A percentile compares a stretch with the other conserved stretches of the same genome.
Conservation (phyloP, 2,113 vertebrate genomes). For the Arothron firmamentum region DNA sequence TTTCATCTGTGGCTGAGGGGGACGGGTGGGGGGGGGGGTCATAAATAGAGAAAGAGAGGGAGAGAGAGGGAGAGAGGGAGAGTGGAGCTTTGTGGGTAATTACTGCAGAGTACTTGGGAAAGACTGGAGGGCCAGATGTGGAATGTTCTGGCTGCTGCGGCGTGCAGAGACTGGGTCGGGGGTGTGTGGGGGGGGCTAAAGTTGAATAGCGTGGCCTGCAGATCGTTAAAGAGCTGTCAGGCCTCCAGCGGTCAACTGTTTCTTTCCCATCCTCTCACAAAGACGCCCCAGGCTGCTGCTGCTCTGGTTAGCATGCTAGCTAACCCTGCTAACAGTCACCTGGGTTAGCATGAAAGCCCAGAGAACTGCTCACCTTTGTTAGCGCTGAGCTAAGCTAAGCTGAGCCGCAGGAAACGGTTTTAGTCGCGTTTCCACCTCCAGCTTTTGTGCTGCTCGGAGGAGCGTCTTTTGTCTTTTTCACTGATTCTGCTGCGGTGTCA, state of each 20-base stretch:
- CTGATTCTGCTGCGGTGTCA: no score
- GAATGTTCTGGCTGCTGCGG: constrained; percentile 77
- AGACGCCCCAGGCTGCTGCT: constrained; percentile 34
- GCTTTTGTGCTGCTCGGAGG: no score
- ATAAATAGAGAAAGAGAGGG: constrained; percentile 67
- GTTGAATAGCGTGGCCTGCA: constrained; percentile 70
- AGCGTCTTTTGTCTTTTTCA: background rate
- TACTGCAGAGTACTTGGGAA: constrained; percentile 61
- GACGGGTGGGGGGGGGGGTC: constrained; percentile 22
- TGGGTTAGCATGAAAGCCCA: background rate
- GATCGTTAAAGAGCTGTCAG: constrained; percentile 72
- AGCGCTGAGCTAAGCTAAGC: background rate
- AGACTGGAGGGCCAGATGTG: constrained; percentile 72
- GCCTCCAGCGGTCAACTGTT: constrained; percentile 67
- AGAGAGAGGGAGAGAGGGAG: constrained; percentile 67
- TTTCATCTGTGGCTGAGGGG: constrained; percentile 6
- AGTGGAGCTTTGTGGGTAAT: constrained; percentile 74
- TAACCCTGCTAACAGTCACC: background rate
- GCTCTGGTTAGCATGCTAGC: background rate
- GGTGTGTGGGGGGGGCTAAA: constrained; percentile 47
- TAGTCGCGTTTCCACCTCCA: no score
- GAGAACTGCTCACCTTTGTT: background rate
- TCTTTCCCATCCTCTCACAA: constrained; percentile 60
- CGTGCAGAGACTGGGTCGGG: constrained; percentile 43
- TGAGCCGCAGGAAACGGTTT: no score